These are phyloP conservation scores for Heteromormyrus szaboi DNA, from an alignment of 2,797 vertebrate genomes.

Conservation along the genomic window DNA sequence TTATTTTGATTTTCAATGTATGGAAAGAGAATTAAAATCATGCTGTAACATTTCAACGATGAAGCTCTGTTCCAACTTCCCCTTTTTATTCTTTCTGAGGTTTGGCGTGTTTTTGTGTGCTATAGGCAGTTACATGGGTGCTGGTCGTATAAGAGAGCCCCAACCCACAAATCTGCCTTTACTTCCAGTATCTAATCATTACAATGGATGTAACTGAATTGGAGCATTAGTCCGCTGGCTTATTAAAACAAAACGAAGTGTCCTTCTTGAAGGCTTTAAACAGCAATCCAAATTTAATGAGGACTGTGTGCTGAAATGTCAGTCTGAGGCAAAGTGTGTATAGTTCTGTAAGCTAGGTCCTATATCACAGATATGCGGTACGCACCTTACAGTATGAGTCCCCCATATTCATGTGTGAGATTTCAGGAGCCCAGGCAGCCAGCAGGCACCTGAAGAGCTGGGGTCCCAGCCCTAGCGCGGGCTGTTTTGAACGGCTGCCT, in stretches of 20 bases:
- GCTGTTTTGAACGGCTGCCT: constrained; percentile 22
- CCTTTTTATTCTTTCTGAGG: background rate
- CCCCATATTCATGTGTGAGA: constrained; percentile 15
- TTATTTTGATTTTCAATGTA: background rate
- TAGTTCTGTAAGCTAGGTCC: constrained; percentile 25
- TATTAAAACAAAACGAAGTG: background rate
- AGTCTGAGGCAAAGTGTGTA: constrained; percentile 23
- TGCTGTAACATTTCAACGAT: background rate
- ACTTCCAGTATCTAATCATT: background rate
- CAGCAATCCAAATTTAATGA: constrained; percentile 27
- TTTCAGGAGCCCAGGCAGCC: constrained; percentile 30
- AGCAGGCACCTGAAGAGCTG: constrained; percentile 32
- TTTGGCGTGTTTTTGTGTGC: background rate
- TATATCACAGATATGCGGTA: constrained; percentile 27
- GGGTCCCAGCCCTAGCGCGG: background rate
- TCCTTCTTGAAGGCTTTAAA: background rate
- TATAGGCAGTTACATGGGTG: background rate
- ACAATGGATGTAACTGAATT: background rate
- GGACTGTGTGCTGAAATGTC: constrained; percentile 24
- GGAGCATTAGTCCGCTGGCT: background rate
- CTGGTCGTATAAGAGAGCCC: background rate
- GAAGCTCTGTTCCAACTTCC: background rate
- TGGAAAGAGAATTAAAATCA: background rate
- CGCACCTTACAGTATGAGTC: constrained; percentile 20
- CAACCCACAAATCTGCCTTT: background rate